Evolutionary conservation across 2,797 vertebrate species (phyloP).

Genomic region (Halcyon badia): DNA sequence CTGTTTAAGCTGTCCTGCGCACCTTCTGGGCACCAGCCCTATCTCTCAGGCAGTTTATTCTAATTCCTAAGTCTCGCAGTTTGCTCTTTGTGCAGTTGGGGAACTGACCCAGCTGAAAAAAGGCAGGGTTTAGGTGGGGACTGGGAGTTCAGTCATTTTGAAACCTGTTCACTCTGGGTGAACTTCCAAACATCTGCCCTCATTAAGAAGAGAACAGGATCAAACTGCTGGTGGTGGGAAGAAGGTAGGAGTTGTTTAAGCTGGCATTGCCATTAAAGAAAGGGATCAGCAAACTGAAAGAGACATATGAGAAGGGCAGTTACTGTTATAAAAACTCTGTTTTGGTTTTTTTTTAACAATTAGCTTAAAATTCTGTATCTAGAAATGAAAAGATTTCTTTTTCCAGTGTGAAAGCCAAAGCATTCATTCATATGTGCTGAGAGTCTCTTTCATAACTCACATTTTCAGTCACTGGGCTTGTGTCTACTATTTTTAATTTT

Average conservation of each 20-base stretch:
- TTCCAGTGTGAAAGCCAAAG: neutral
- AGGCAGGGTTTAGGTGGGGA: neutral
- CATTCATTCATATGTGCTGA: neutral
- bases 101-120: neutral
- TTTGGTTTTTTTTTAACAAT: neutral
- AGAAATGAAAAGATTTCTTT: neutral
- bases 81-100: neutral
- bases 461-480: conserved; percentile 1
- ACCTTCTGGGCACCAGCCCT: neutral
- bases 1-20: neutral
- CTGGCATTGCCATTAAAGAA: neutral
- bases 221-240: neutral
- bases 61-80: neutral
- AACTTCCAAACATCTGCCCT: neutral
- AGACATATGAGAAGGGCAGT: neutral
- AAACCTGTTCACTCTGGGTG: neutral
- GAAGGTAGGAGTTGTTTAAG: neutral
- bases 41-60: neutral
- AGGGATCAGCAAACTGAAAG: neutral
- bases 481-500: conserved; percentile 33
- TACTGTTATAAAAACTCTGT: neutral
- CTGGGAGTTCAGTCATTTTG: neutral
- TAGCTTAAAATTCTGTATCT: neutral
- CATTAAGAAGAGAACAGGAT: neutral
- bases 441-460: conserved; percentile 16